phyloP scores from a whole-genome alignment of 2,888 invertebrate genomes.

The Lottia scabra region DNA sequence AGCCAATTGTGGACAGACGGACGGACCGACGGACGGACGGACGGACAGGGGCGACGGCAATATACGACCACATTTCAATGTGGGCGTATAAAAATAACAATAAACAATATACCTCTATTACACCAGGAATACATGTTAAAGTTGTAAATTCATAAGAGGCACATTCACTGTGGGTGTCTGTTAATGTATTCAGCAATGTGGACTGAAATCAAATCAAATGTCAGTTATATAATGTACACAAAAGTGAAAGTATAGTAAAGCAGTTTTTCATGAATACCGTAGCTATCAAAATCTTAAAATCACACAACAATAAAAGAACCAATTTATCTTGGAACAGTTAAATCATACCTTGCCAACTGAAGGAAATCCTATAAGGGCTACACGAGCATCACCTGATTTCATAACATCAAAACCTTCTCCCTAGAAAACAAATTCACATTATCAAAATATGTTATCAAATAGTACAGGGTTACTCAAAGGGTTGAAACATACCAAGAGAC shows the following conservation, averaged over 20 bases:
- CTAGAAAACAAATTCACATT: conserved; percentile 45
- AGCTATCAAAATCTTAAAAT: no score
- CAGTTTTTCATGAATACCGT: no score
- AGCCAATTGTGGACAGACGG: no score
- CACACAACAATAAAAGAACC: no score
- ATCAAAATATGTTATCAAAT: neutral
- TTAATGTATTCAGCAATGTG: conserved; percentile 92
- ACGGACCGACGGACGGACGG: no score
- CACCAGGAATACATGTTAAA: conserved; percentile 98
- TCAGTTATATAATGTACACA: no score
- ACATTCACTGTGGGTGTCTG: conserved; percentile 95
- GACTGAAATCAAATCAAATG: conserved; percentile 78
- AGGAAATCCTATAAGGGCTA: conserved; percentile 97
- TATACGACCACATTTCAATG: no score
- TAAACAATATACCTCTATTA: conserved; percentile 78
- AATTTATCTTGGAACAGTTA: no score
- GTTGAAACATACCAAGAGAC: no score
- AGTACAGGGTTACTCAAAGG: no score
- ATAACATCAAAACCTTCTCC: conserved; percentile 95
- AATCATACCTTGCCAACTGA: conserved; percentile 89
- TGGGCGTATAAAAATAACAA: neutral
- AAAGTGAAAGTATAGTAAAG: no score
- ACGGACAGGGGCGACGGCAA: no score
- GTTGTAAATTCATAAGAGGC: conserved; percentile 99
- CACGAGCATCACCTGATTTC: conserved; percentile 98